Percentiles rank a stretch among this genome's conserved stretches.
Conservation (phyloP, 2,888 invertebrate species). For the Tromatobia lineatoria region DNA sequence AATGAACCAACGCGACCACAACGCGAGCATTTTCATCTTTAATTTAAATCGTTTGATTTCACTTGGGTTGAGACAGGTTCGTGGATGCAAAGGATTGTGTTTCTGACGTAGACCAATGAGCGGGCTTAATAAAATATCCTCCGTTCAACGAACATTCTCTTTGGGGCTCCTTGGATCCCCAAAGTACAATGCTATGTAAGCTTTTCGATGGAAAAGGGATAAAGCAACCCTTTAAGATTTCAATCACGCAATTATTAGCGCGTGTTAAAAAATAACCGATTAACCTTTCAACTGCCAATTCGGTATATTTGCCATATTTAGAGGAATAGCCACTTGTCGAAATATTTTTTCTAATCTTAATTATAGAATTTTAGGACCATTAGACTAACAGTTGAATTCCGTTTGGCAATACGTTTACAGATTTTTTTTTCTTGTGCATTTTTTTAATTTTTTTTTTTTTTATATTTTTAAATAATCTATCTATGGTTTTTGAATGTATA, state of each 20-base stretch:
- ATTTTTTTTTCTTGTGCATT: too few species aligned
- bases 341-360: too few species aligned
- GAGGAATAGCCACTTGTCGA: too few species aligned
- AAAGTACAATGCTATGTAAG: constrained; percentile 3
- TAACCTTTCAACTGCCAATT: too few species aligned
- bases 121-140: constrained; percentile 34
- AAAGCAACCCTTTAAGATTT: constrained; percentile 8
- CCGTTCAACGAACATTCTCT: neutral
- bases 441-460: too few species aligned
- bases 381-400: too few species aligned
- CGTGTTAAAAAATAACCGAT: too few species aligned
- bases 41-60: constrained; percentile 78
- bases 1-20: constrained; percentile 60
- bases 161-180: neutral
- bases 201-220: neutral
- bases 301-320: too few species aligned
- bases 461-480: too few species aligned
- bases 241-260: neutral
- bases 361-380: too few species aligned
- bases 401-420: too few species aligned
- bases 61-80: constrained; percentile 43
- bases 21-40: constrained; percentile 79
- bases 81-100: constrained; percentile 75
- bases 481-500: too few species aligned
- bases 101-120: constrained; percentile 78